phyloP scores from a whole-genome alignment of 2,113 vertebrate species.

The Aix galericulata region DNA sequence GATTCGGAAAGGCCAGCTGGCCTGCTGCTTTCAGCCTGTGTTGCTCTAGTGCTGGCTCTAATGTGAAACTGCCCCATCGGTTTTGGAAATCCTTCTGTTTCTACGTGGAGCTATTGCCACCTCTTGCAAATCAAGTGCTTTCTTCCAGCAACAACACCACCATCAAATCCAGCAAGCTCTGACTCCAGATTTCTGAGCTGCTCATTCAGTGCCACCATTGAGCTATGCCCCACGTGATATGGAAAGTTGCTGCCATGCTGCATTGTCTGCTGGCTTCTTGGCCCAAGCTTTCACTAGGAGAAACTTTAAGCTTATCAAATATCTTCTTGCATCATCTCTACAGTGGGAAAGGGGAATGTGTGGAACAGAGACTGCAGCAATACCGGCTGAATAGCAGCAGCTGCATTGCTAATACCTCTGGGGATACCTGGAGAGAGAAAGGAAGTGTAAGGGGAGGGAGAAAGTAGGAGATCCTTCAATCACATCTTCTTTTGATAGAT shows the following conservation, averaged over 20 bases:
- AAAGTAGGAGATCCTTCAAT: not conserved
- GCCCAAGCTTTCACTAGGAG: not conserved
- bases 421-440: not conserved
- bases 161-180: not conserved
- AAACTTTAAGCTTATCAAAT: not conserved
- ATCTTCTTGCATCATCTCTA: not conserved
- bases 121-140: not conserved
- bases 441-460: not conserved
- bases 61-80: not conserved
- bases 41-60: not conserved
- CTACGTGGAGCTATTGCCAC: not conserved
- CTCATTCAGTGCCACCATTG: not conserved
- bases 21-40: not conserved
- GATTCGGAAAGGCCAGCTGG: not conserved
- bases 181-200: not conserved
- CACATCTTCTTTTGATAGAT: not conserved
- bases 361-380: not conserved
- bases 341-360: not conserved
- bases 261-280: rapidly evolving
- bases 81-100: constrained; percentile 3
- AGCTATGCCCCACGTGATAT: not conserved
- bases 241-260: not conserved
- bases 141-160: not conserved
- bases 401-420: not conserved
- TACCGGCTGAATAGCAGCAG: not conserved